These are phyloP conservation scores for Stenurella melanura DNA, from an alignment of 2,888 invertebrate genomes.

Conservation along the genomic window DNA sequence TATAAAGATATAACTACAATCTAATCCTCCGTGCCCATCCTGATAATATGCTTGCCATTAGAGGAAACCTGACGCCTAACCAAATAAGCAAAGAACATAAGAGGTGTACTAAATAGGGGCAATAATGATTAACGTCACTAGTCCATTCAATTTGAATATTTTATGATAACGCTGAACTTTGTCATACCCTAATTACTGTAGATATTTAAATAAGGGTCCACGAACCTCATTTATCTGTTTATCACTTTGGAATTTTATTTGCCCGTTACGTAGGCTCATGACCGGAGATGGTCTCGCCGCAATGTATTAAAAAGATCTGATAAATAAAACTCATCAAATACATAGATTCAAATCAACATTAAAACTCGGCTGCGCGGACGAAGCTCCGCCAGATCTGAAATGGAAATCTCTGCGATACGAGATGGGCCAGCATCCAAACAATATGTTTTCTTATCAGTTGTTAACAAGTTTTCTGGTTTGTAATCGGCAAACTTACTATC, in stretches of 20 bases:
- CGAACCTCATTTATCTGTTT: conserved; percentile 24
- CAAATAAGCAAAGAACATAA: too few relatives aligned
- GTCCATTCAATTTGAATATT: conserved; percentile 3
- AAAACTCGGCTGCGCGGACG: conserved; percentile 66
- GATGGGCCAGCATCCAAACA: conserved; percentile 72
- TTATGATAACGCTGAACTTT: background rate
- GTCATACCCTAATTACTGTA: background rate
- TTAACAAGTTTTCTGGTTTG: conserved; percentile 72
- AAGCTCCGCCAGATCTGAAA: conserved; percentile 71
- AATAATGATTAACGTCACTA: too few relatives aligned
- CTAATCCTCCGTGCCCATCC: too few relatives aligned
- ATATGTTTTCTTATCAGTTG: conserved; percentile 72
- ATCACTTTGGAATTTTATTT: conserved; percentile 39
- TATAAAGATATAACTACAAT: too few relatives aligned
- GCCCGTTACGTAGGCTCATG: conserved; percentile 37
- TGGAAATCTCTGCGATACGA: conserved; percentile 69
- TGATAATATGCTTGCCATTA: too few relatives aligned
- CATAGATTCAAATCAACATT: conserved; percentile 73
- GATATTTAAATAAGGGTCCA: background rate
- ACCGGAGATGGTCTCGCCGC: conserved; percentile 37
- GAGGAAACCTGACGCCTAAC: too few relatives aligned
- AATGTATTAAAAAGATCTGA: conserved; percentile 68
- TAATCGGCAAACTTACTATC: conserved; percentile 70
- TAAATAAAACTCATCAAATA: conserved; percentile 72
- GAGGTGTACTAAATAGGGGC: too few relatives aligned